These are phyloP conservation scores for Trypoxylus dichotomus DNA, from an alignment of 1,140 invertebrate species.

Conservation along the genomic window DNA sequence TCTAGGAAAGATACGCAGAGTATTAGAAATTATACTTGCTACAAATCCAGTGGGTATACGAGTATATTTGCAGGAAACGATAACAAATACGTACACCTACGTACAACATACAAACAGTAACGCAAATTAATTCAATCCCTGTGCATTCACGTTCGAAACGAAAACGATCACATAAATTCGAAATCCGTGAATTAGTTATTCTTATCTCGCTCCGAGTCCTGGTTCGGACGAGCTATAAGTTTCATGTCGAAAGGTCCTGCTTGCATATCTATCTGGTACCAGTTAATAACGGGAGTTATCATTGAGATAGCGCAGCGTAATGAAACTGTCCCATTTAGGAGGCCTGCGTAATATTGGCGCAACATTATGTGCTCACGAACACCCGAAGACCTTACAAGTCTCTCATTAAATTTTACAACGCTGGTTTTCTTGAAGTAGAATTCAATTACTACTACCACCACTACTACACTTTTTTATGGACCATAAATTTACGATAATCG, in stretches of 20 bases:
- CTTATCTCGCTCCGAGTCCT: slow-evolving; percentile 5
- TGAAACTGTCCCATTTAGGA: slow-evolving; percentile 29
- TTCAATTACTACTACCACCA: slow-evolving; percentile 6
- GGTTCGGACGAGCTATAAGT: slow-evolving; percentile 19
- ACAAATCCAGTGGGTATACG: no score
- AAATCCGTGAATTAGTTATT: slow-evolving; percentile 22
- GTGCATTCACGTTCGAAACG: background rate
- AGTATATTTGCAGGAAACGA: no score
- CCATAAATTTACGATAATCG: slow-evolving; percentile 21
- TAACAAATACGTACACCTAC: no score
- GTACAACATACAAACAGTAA: background rate
- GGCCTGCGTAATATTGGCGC: slow-evolving; percentile 30
- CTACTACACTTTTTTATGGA: slow-evolving; percentile 4
- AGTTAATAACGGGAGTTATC: slow-evolving; percentile 32
- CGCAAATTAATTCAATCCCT: background rate
- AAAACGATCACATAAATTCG: background rate
- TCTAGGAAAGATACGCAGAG: no score
- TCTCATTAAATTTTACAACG: slow-evolving; percentile 27
- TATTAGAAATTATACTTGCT: no score
- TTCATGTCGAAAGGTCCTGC: slow-evolving; percentile 23
- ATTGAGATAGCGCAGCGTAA: slow-evolving; percentile 29
- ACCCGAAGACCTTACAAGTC: slow-evolving; percentile 10
- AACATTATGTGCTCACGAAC: slow-evolving; percentile 26
- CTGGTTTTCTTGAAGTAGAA: slow-evolving; percentile 26
- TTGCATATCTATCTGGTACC: slow-evolving; percentile 25